Percentiles rank a stretch among this genome's conserved stretches.
phyloP scores from a whole-genome alignment of 1,140 invertebrate species.

The Physella acuta region DNA sequence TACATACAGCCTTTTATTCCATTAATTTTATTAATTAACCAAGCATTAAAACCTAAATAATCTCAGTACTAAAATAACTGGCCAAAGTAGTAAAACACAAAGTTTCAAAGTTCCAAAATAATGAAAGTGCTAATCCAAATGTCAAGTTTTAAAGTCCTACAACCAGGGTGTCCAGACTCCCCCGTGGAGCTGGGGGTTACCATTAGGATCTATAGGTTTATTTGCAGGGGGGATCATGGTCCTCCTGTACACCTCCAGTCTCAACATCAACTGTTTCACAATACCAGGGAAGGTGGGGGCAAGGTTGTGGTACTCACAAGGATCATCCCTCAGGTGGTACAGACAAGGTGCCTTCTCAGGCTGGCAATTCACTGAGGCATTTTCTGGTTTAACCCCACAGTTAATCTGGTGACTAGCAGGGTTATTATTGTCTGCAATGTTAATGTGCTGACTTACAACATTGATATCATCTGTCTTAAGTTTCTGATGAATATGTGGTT shows the following conservation, averaged over 20 bases:
- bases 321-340: conserved; percentile 78
- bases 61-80: no score
- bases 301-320: conserved; percentile 81
- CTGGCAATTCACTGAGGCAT: conserved; percentile 62
- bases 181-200: conserved; percentile 36
- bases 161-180: conserved; percentile 48
- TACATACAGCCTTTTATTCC: no score
- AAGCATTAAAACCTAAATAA: no score
- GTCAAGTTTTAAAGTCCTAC: no score
- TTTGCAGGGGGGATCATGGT: conserved; percentile 44
- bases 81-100: no score
- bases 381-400: conserved; percentile 43
- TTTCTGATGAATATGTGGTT: not conserved
- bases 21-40: no score
- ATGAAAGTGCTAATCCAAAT: no score
- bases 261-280: conserved; percentile 63
- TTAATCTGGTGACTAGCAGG: no score
- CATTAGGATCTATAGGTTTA: conserved; percentile 38
- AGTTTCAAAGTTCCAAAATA: no score
- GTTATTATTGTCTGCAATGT: not conserved
- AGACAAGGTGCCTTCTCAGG: conserved; percentile 73
- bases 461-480: not conserved
- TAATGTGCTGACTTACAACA: not conserved
- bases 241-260: conserved; percentile 30
- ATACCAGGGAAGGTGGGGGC: conserved; percentile 55